phyloP scores from a whole-genome alignment of 2,113 vertebrate genomes.

The Stictonetta naevosa region DNA sequence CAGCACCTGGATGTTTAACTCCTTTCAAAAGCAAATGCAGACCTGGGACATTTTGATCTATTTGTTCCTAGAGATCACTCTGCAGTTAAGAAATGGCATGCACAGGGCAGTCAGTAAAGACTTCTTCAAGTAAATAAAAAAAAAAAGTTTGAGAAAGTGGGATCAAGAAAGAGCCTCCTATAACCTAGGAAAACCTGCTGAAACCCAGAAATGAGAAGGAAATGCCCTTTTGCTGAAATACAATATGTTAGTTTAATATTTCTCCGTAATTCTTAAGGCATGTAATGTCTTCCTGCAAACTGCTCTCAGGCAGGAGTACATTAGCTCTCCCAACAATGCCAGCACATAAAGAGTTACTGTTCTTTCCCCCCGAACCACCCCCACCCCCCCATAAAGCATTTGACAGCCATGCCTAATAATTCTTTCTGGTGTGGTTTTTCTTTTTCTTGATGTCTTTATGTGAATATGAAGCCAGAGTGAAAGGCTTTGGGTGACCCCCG shows the following conservation, averaged over 20 bases:
- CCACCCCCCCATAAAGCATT: conserved; percentile 79
- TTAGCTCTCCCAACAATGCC: conserved; percentile 63
- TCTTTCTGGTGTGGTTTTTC: conserved; percentile 91
- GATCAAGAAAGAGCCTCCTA: background rate
- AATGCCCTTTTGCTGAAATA: background rate
- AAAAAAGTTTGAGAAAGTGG: background rate
- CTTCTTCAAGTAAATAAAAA: background rate
- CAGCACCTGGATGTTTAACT: accelerated
- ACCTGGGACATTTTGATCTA: background rate
- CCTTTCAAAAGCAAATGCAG: background rate
- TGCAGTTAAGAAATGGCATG: background rate
- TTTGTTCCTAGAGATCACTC: background rate
- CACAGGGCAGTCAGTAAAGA: background rate
- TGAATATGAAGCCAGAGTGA: conserved; percentile 90
- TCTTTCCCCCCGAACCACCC: conserved; percentile 5
- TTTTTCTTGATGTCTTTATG: conserved; percentile 99
- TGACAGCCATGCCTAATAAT: conserved; percentile 99
- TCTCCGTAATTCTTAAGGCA: background rate
- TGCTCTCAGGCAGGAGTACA: conserved; percentile 6
- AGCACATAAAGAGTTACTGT: conserved; percentile 74
- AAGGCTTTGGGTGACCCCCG: conserved; percentile 92
- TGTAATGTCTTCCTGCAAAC: conserved; percentile 12
- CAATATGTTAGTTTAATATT: background rate
- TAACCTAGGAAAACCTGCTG: background rate
- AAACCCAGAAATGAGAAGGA: background rate